Base-by-base conservation (phyloP, 2,113 vertebrate genomes). In the Lophochroa leadbeateri region DNA sequence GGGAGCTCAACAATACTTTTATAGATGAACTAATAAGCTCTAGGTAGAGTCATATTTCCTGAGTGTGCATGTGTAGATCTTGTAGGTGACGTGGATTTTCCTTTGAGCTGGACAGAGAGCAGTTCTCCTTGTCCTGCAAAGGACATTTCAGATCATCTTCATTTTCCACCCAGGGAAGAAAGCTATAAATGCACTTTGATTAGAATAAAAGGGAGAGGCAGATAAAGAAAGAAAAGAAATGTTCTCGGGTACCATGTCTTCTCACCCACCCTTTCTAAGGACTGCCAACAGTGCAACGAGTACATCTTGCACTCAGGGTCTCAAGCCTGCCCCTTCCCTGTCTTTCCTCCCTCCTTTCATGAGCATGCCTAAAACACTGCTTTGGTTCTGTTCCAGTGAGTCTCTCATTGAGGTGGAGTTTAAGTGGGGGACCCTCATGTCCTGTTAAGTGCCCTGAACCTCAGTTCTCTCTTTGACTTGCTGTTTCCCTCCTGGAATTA, bases 1-100 rank as follows among this genome's bases (percentile, higher is more conserved):
- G 52, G 39, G 61, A 84, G 44, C 44, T 69, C 81, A 89, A 87
- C 80, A 89, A 85, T 92, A 94, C 52, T 72, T 82, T 92, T 85
- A 82, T 85, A 63, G 33, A 58, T 46, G 23, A 44, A 69, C 35
- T 89, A 94, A 60, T 85, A 94, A 91, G 31, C 24, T 82, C 31
- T 85, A 17, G 49, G 78, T 90, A 72, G 78, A 58, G 37, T 91
- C 29, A 1, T 93, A 70, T 95, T 95, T 95, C 83, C 63, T 44
- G 70, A 91, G 31, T 6, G 13, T 91, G 57, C 37, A 12, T 79
- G 49, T 90, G 67, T 50, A 83, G 82, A 39, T 82, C 67, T 82
- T 92, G 44, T 81, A 90, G 64, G 41, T 90, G 79, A 90, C 2
- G 14, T 74, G 17, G 2, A 80, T 89, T 96, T 91, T 87, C 78